Base-by-base conservation (phyloP, 2,113 vertebrate species). In the Cavia aperea region DNA sequence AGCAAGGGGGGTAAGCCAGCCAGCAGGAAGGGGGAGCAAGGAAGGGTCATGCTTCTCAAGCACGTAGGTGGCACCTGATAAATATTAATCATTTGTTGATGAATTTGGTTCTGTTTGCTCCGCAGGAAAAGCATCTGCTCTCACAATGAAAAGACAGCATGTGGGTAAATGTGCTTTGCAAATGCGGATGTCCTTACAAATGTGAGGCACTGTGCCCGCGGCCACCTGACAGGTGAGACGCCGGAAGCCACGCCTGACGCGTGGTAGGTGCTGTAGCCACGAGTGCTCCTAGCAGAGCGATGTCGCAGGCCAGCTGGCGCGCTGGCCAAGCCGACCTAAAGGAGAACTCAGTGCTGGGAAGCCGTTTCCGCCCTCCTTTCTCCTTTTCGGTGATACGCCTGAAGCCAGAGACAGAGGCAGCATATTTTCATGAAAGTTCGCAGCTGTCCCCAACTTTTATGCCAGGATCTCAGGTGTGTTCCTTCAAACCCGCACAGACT, bases 71-170 rank as follows among this genome's bases (percentile, higher is more conserved):
- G 49, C 90, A 23, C 68, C 91, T 93, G 95, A 60, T 94, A 87
- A 94, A 94, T 95, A 88, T 84, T 91, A 91, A 94, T 95, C 90
- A 81, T 78, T 91, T 62, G 39, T 43, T 78, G 88, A 95, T 95
- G 87, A 43, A 93, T 88, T 93, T 93, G 72, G 46, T 54, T 85
- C 88, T 16, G 5, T 90, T 88, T 90, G 77, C 82, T 94, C 93
- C 92, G 65, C 77, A 87, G 95, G 93, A 94, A 81, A 94, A 94
- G 92, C 92, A 94, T 94, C 93, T 95, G 96, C 88, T 94, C 72
- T 89, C 54, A 19, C 1, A 19, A 81, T 46, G 85, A 84, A 85
- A 46, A 15, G 54, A 79, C 63, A 91, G 81, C 94, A 43, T 31
- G 63, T 81, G 90, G 78, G 85, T n/a, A 72, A 77, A 60, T 14